phyloP scores from a whole-genome alignment of 2,888 invertebrate genomes.

The Alviniconcha strummeri region DNA sequence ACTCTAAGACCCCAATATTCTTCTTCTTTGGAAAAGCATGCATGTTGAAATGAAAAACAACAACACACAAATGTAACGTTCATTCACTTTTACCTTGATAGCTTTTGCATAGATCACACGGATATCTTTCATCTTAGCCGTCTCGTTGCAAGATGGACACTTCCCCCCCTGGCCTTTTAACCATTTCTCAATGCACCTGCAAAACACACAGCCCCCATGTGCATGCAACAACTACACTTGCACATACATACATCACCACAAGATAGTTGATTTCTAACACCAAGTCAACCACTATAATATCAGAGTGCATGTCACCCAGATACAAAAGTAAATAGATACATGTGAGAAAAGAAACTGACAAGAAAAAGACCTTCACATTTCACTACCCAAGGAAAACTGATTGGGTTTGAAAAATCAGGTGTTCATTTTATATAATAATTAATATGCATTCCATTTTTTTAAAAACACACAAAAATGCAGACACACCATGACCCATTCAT shows the following conservation, averaged over 20 bases:
- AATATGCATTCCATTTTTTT: background rate
- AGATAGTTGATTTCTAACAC: background rate
- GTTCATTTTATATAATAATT: background rate
- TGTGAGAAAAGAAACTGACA: no score
- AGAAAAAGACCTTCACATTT: no score
- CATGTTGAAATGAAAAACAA: no score
- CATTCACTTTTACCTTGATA: conserved; percentile 73
- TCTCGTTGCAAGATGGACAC: conserved; percentile 92
- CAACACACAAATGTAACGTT: background rate
- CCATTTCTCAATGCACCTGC: conserved; percentile 85
- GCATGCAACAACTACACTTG: background rate
- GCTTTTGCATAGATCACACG: conserved; percentile 87
- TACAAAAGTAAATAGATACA: no score
- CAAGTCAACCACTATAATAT: no score
- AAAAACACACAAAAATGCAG: background rate
- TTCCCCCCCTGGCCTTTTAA: conserved; percentile 77
- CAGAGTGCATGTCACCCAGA: no score
- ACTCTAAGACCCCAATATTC: no score
- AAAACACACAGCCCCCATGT: conserved; percentile 1
- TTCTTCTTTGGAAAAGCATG: no score
- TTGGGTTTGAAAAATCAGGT: background rate
- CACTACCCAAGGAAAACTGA: no score
- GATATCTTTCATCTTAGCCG: conserved; percentile 82
- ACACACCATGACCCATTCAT: background rate
- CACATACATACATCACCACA: background rate